Evolutionary conservation across 2,888 invertebrate genomes (phyloP), one percentile per base, ranked within the genome.

Genomic region (Zonitis immaculata): DNA sequence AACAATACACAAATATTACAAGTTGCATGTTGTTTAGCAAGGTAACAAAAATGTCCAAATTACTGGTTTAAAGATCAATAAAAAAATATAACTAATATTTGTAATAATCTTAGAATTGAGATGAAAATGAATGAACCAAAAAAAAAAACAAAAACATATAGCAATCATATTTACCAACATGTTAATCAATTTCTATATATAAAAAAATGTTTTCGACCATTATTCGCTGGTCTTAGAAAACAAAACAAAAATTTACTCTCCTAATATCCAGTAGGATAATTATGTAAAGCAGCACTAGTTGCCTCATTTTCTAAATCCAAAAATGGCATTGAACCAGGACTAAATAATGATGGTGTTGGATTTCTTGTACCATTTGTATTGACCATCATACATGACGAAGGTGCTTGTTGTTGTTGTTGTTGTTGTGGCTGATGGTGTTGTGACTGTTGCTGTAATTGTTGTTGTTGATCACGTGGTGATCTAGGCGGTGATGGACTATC

Each of bases 401-500:
- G 47, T 5, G 65, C 61, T 27, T 63, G 63, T 12, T 55, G 51
- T 16, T 49, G 35, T 27, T 53, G 49, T 25, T 42, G 50, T 22
- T 22, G 42, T 9, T 18, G 20, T 14, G 11, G 20, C 25, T 12
- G 47, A 1, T 22, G 39, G 20, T 57, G 22, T 16, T 48, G 50
- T 16, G 49, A 56, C 9, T 32, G 43, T 25, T 48, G 58, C 3
- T 44, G 48, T 8, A 45, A 45, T 20, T 47, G 54, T 1, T 26
- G 47, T n/a, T 4, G 57, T 45, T 12, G 54, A 28, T 14, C 52
- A 47, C 6, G 53, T 1, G 75, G 74, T 9, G 73, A 73, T 32
- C 71, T 76, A 44, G 83, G 83, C 28, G 84, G 84, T 11, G 83
- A 83, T 1, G 84, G 84, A 64, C 81, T 82, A 76, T 85, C 85